Evolutionary conservation across 2,888 invertebrate genomes (phyloP).

Genomic region (Fragum sueziense): DNA sequence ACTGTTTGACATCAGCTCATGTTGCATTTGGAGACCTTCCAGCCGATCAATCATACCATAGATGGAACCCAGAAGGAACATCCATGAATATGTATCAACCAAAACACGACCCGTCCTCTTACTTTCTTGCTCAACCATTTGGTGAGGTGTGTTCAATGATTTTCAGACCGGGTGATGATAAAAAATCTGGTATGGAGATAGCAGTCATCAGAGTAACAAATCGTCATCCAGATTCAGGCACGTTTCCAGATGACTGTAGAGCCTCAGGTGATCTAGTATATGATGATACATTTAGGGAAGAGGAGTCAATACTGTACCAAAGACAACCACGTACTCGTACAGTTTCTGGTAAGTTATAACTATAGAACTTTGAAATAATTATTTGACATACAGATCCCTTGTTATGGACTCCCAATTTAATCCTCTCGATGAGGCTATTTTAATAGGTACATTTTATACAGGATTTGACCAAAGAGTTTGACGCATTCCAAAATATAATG

Average conservation of each 20-base stretch:
- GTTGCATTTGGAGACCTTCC: not conserved
- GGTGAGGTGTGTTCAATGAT: not conserved
- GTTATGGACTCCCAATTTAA: no score
- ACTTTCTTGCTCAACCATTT: not conserved
- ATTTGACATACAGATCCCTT: no score
- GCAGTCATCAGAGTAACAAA: not conserved
- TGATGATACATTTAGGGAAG: no score
- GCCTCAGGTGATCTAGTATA: no score
- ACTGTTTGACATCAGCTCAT: constrained; percentile 15
- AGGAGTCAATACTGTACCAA: no score
- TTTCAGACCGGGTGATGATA: not conserved
- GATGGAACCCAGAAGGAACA: not conserved
- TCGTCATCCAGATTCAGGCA: not conserved
- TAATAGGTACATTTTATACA: no score
- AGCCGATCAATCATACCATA: not conserved
- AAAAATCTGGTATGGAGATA: not conserved
- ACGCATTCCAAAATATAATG: no score
- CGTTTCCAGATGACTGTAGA: not conserved
- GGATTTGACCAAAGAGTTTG: no score
- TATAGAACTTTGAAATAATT: no score
- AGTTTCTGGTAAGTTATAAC: no score
- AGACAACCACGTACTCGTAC: no score
- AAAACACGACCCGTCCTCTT: not conserved
- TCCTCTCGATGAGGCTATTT: no score
- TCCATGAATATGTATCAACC: not conserved